These are phyloP conservation scores for Amblyteles armatorius DNA, from an alignment of 2,888 invertebrate species.

Conservation along the genomic window DNA sequence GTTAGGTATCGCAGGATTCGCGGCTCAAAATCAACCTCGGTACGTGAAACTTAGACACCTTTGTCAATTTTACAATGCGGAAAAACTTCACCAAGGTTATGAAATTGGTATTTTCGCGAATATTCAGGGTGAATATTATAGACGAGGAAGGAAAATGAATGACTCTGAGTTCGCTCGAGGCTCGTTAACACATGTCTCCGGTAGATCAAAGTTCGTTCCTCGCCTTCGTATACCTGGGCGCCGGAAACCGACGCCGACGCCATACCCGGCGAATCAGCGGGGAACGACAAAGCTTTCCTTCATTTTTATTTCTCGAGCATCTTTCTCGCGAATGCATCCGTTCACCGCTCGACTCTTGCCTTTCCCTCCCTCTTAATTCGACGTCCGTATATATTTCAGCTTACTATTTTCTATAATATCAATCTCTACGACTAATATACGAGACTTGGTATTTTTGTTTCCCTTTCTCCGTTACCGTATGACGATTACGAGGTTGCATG, in stretches of 20 bases:
- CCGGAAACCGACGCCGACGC: not conserved
- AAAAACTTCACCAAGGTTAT: not conserved
- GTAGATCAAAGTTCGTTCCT: not conserved
- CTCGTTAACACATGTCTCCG: not conserved
- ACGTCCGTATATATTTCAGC: not conserved
- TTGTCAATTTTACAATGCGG: conserved; percentile 1
- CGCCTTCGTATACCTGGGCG: not conserved
- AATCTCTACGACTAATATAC: conserved; percentile 1
- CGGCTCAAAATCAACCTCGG: conserved; percentile 38
- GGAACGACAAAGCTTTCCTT: not conserved
- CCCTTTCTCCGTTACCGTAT: conserved; percentile 19
- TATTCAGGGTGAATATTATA: not conserved
- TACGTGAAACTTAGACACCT: conserved; percentile 15
- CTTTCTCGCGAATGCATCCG: not conserved
- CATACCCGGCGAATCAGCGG: not conserved
- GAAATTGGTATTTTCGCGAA: conserved; percentile 2
- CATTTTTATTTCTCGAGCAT: not conserved
- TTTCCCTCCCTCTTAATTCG: not conserved
- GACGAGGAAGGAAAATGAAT: not conserved
- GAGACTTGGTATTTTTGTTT: not conserved
- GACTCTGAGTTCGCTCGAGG: not conserved
- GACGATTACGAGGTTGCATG: conserved; percentile 41
- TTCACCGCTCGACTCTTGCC: not conserved
- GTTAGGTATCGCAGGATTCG: conserved; percentile 9
- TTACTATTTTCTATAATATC: not conserved